Conservation (phyloP, 2,888 invertebrate genomes). For the Catotricha subobsoleta region DNA sequence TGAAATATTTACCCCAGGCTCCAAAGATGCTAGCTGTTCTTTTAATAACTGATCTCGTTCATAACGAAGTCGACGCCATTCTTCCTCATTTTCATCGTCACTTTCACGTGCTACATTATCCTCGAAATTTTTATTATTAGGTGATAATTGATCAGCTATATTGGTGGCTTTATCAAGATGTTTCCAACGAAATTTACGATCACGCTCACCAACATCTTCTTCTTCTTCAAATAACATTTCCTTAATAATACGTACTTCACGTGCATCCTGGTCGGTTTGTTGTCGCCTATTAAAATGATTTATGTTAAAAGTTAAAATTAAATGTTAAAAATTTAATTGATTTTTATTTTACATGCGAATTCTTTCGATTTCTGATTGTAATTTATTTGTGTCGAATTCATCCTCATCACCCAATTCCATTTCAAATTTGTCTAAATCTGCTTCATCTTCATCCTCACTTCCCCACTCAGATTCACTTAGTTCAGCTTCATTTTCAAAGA, state of each 20-base stretch:
- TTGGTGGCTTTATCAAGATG: constrained; percentile 41
- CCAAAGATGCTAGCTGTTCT: too few species aligned
- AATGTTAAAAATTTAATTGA: background rate
- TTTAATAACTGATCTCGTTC: constrained; percentile 64
- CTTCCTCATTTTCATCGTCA: constrained; percentile 55
- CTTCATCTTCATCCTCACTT: constrained; percentile 76
- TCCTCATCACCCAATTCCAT: constrained; percentile 72
- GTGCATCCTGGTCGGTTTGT: constrained; percentile 71
- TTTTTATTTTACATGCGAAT: constrained; percentile 56
- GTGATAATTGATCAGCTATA: constrained; percentile 18
- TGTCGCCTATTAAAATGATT: constrained; percentile 38
- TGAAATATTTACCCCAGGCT: background rate
- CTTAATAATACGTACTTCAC: constrained; percentile 65
- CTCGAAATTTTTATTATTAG: constrained; percentile 17
- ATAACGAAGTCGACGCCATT: constrained; percentile 60
- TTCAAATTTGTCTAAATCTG: constrained; percentile 60
- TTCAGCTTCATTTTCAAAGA: constrained; percentile 82
- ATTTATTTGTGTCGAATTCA: constrained; percentile 56
- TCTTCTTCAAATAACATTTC: constrained; percentile 77
- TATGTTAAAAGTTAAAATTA: background rate
- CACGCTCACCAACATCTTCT: constrained; percentile 56
- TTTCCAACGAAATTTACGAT: constrained; percentile 72
- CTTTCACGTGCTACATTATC: constrained; percentile 34
- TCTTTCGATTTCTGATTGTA: constrained; percentile 61
- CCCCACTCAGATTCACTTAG: constrained; percentile 81